phyloP scores from a whole-genome alignment of 2,113 vertebrate species.

The Macrotis lagotis region DNA sequence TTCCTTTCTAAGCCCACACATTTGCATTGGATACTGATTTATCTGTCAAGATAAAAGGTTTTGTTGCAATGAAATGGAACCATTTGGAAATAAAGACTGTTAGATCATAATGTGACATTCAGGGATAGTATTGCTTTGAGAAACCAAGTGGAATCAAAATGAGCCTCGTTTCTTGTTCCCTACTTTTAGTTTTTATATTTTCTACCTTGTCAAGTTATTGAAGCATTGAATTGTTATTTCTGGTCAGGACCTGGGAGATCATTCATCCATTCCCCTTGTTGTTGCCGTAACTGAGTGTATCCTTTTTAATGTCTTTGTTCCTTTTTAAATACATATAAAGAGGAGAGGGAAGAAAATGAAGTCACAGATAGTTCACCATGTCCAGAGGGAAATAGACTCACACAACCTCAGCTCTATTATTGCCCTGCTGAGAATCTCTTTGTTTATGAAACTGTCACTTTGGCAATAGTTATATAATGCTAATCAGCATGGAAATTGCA shows the following conservation, averaged over 20 bases:
- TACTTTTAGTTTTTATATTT: neutral
- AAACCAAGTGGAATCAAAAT: neutral
- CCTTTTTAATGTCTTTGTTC: slow-evolving; percentile 13
- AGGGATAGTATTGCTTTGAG: neutral
- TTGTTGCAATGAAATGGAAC: neutral
- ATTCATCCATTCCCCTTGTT: neutral
- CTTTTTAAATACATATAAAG: slow-evolving; percentile 17
- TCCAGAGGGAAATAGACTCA: slow-evolving; percentile 23
- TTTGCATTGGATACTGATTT: neutral
- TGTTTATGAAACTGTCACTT: slow-evolving; percentile 18
- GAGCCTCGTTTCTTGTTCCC: neutral
- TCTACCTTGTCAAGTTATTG: neutral
- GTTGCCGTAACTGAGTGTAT: neutral
- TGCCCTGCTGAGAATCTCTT: slow-evolving; percentile 6
- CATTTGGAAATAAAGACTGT: neutral
- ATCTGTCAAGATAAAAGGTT: slow-evolving; percentile 11
- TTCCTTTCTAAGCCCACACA: slow-evolving; percentile 34
- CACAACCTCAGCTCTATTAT: neutral
- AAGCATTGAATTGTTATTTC: neutral
- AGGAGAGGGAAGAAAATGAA: slow-evolving; percentile 32
- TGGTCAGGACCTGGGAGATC: neutral
- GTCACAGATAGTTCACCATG: neutral
- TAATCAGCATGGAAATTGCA: slow-evolving; percentile 32
- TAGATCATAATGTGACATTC: neutral
- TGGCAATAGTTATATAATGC: slow-evolving; percentile 54